Evolutionary conservation across 2,797 vertebrate genomes (phyloP).

Genomic region (Artibeus jamaicensis): DNA sequence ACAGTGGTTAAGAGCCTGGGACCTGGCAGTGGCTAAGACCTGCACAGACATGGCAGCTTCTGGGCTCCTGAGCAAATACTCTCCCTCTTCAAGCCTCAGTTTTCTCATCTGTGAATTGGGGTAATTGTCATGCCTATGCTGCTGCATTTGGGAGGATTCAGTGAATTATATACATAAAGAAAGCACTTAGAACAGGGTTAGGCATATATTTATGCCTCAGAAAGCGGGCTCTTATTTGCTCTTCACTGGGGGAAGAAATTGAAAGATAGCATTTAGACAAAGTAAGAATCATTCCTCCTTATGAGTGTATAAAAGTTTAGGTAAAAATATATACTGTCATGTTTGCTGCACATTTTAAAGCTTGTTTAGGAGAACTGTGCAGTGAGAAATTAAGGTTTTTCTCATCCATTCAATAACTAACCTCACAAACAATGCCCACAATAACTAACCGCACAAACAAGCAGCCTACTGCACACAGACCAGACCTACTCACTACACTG

Average conservation of each 20-base stretch:
- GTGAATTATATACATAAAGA: neutral
- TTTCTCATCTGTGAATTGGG: neutral
- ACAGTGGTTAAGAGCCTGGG: rapidly evolving
- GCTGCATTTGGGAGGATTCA: neutral
- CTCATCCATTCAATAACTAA: neutral
- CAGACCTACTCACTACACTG: neutral
- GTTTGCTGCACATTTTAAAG: neutral
- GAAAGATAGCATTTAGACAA: neutral
- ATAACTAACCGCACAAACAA: neutral
- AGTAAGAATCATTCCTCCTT: neutral
- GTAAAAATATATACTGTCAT: neutral
- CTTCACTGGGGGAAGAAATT: neutral
- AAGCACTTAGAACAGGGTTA: neutral
- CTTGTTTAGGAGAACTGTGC: neutral
- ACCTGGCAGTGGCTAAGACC: neutral
- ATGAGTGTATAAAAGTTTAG: neutral
- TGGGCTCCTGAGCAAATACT: neutral
- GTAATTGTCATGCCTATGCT: rapidly evolving
- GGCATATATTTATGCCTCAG: neutral
- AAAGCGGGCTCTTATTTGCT: neutral
- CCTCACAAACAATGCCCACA: neutral
- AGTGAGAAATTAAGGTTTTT: neutral
- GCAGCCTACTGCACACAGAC: neutral
- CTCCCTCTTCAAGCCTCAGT: neutral
- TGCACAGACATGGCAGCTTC: rapidly evolving